These are phyloP conservation scores for Drosophila acutilabella DNA, from an alignment of 2,888 invertebrate species.

Conservation along the genomic window DNA sequence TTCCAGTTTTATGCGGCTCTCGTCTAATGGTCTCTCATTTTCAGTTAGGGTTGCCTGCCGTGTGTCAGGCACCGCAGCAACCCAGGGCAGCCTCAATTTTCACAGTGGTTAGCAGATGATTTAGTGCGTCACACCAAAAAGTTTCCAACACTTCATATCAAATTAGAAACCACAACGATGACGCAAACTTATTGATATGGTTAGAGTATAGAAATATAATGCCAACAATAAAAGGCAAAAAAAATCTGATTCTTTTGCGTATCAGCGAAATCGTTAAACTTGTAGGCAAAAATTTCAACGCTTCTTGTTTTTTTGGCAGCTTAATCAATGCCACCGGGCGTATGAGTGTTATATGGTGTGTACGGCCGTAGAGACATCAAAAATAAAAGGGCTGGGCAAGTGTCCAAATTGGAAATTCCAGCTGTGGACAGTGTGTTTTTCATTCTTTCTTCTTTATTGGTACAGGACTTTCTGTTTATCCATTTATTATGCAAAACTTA, in stretches of 20 bases:
- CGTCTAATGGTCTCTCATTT: constrained; percentile 48
- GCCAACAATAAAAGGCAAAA: constrained; percentile 15
- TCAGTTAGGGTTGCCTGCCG: constrained; percentile 7
- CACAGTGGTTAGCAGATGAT: constrained; percentile 54
- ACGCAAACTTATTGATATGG: constrained; percentile 61
- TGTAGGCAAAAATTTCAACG: constrained; percentile 11
- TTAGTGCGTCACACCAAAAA: constrained; percentile 67
- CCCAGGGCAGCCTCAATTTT: constrained; percentile 15
- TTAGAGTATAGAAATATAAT: constrained; percentile 13
- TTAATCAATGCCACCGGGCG: constrained; percentile 3
- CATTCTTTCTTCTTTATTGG: not conserved
- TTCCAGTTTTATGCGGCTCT: constrained; percentile 53
- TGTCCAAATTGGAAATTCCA: constrained; percentile 18
- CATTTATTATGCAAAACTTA: constrained; percentile 63
- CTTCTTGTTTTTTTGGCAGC: constrained; percentile 7
- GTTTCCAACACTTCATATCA: constrained; percentile 49
- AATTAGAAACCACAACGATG: constrained; percentile 51
- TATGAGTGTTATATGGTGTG: constrained; percentile 8
- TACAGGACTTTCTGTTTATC: constrained; percentile 25
- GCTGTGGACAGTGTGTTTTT: not conserved
- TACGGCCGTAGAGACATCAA: constrained; percentile 10
- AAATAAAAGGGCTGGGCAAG: constrained; percentile 24
- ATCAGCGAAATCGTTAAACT: constrained; percentile 38
- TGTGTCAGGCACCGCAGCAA: constrained; percentile 6
- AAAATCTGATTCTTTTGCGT: constrained; percentile 61